Evolutionary conservation across 30 jellyfish, hydroid and myxozoan species (phyloP), one percentile per base, ranked within the genome.

Genomic region (Cassiopea xamachana): DNA sequence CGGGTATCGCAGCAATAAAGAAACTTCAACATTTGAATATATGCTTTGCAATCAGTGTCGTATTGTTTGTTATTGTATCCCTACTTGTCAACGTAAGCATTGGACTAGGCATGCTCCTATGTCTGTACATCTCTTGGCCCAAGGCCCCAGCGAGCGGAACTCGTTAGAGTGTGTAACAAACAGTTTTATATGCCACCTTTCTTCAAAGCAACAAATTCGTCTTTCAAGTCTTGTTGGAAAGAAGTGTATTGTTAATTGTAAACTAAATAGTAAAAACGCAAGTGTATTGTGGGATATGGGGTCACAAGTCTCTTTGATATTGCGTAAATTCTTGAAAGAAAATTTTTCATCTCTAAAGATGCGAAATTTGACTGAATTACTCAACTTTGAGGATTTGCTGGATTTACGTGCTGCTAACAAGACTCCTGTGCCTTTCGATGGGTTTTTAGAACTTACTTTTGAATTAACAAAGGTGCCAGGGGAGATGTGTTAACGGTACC

Each of bases 211-310:
- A 49, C 81, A 89, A 16, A 83, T 64, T 72, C 58, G 86, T 48
- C 73, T 89, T 69, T 72, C 89, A 80, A 62, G 74, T 71, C 77
- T 89, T 45, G 96, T 89, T 74, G 92, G 96, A 9, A 81, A 82
- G 75, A 89, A 82, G 73, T 89, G 96, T 70, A 60, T 68, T 48
- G 85, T 89, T 48, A 75, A 89, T 44, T 89, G 96, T 87, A 79
- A 73, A 59, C 70, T 89, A 51, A 81, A 81, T 60, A 92, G 96
- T 58, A 17, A 50, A 27, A 55, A 69, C 12, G 75, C 81, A 44
- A 82, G 71, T 9, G 92, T 49, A 46, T 70, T 80, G 48, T 89
- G 96, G 96, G 96, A 81, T 76, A 89, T 88, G 45, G 96, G 96
- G 18, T 80, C 96, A 7, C 96, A 89, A 82, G 96, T 89, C 75